phyloP scores from a whole-genome alignment of 2,888 invertebrate genomes.

The Oscheius sp. region DNA sequence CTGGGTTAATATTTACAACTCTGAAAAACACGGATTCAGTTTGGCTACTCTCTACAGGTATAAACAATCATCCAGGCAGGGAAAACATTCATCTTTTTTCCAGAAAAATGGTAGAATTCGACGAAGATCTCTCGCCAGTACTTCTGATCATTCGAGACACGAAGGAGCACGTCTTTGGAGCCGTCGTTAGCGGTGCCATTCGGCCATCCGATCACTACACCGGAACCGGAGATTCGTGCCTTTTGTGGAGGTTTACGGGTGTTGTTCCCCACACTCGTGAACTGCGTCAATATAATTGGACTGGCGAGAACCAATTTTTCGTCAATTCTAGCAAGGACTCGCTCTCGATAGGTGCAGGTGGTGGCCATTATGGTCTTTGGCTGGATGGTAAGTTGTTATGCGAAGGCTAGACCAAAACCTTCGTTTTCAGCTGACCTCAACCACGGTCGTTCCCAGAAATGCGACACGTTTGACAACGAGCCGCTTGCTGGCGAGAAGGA shows the following conservation, averaged over 20 bases:
- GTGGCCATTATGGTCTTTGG: slow-evolving; percentile 88
- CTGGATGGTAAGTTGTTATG: slow-evolving; percentile 49
- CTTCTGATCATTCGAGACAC: slow-evolving; percentile 95
- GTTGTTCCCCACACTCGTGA: slow-evolving; percentile 71
- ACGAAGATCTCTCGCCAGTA: slow-evolving; percentile 89
- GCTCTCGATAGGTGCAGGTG: slow-evolving; percentile 71
- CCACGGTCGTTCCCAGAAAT: slow-evolving; percentile 79
- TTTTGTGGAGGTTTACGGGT: slow-evolving; percentile 71
- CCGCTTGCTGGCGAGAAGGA: slow-evolving; percentile 87
- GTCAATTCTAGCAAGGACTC: slow-evolving; percentile 81
- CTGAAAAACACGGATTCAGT: slow-evolving; percentile 96
- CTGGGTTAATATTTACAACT: slow-evolving; percentile 82
- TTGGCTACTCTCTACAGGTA: slow-evolving; percentile 90
- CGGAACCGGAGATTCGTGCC: slow-evolving; percentile 75
- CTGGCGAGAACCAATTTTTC: slow-evolving; percentile 98
- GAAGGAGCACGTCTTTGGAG: slow-evolving; percentile 69
- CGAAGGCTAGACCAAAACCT: background rate
- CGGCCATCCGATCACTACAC: slow-evolving; percentile 80
- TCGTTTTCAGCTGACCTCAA: slow-evolving; percentile 74
- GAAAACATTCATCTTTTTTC: slow-evolving; percentile 3
- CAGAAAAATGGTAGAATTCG: slow-evolving; percentile 90
- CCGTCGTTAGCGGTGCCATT: slow-evolving; percentile 85
- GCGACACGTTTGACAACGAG: slow-evolving; percentile 96
- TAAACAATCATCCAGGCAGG: background rate
- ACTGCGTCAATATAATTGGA: slow-evolving; percentile 91